Evolutionary conservation across 2,113 vertebrate genomes (phyloP).

Genomic region (Climacteris rufus): DNA sequence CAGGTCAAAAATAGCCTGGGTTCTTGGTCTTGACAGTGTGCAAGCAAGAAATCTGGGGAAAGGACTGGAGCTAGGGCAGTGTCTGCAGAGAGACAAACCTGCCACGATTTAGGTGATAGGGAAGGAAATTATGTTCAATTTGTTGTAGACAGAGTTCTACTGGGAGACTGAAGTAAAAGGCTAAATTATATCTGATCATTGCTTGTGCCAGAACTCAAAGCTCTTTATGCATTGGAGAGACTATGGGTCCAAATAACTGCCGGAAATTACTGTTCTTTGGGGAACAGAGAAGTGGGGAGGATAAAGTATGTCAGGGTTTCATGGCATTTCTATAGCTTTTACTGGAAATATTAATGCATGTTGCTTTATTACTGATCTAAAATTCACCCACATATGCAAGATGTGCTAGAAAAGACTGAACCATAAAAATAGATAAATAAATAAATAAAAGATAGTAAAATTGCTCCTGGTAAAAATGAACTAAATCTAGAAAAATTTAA

Average conservation of each 20-base stretch:
- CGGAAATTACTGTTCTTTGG: background rate
- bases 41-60: background rate
- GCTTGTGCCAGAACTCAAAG: background rate
- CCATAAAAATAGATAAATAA: slow-evolving; percentile 11
- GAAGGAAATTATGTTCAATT: background rate
- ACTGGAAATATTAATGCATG: background rate
- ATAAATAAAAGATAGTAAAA: background rate
- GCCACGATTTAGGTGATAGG: background rate
- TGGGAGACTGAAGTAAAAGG: background rate
- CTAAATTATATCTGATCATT: background rate
- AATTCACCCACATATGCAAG: background rate
- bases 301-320: background rate
- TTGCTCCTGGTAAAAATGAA: slow-evolving; percentile 8
- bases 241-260: background rate
- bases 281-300: background rate
- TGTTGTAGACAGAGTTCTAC: background rate
- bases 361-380: background rate
- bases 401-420: background rate
- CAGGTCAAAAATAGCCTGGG: background rate
- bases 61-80: background rate
- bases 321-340: background rate
- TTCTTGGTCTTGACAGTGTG: background rate
- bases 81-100: background rate
- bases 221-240: background rate
- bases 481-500: slow-evolving; percentile 18